Evolutionary conservation across 2,797 vertebrate genomes (phyloP).

Genomic region (Eutrigla gurnardus): DNA sequence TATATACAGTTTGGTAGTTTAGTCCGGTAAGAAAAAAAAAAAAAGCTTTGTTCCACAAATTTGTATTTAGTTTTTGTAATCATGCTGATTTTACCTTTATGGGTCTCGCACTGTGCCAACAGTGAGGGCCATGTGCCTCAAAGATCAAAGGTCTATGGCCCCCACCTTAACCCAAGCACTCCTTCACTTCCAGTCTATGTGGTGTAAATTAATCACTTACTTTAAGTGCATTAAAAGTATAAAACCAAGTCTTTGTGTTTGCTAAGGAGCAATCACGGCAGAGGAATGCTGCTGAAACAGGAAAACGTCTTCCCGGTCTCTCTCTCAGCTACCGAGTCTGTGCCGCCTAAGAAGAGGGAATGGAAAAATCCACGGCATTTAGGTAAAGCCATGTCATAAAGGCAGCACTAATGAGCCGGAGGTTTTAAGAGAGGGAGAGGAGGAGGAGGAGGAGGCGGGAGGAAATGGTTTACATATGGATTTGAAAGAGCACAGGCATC

Average conservation of each 20-base stretch:
- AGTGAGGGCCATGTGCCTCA: conserved; percentile 5
- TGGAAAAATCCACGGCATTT: conserved; percentile 85
- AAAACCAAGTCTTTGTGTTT: conserved; percentile 1
- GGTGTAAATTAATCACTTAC: conserved; percentile 11
- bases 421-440: conserved; percentile 74
- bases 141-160: conserved; percentile 3
- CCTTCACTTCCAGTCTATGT: conserved; percentile 20
- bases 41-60: not conserved
- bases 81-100: not conserved
- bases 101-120: not conserved
- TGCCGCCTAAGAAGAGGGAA: conserved; percentile 67
- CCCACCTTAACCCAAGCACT: not conserved
- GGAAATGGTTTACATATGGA: conserved; percentile 84
- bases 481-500: conserved; percentile 75
- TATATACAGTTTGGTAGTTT: not conserved
- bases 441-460: conserved; percentile 34
- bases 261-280: conserved; percentile 17
- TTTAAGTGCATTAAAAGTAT: conserved; percentile 9
- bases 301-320: conserved; percentile 49
- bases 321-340: conserved; percentile 56
- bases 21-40: not conserved
- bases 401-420: conserved; percentile 82
- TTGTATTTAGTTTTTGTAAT: not conserved
- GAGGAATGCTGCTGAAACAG: conserved; percentile 47
- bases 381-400: conserved; percentile 84